phyloP scores from a whole-genome alignment of 2,888 invertebrate genomes.

The Melinaea menophilus region DNA sequence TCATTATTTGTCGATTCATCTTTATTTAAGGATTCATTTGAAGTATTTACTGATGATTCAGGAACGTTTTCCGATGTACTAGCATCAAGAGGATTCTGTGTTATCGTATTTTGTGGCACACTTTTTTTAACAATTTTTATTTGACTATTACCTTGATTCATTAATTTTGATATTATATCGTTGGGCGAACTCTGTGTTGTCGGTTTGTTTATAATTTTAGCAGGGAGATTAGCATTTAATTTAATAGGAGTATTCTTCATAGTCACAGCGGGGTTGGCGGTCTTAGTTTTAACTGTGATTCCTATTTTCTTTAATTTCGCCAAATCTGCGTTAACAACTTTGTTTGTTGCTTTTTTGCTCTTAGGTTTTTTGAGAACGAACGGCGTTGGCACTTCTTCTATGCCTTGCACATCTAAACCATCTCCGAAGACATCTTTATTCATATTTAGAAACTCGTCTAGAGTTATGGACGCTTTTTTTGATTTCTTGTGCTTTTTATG shows the following conservation, averaged over 20 bases:
- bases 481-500: slow-evolving; percentile 71
- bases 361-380: slow-evolving; percentile 60
- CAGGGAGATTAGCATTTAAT: slow-evolving; percentile 25
- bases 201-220: slow-evolving; percentile 20
- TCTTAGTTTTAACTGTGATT: slow-evolving; percentile 61
- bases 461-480: slow-evolving; percentile 66
- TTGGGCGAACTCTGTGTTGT: slow-evolving; percentile 39
- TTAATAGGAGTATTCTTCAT: slow-evolving; percentile 15
- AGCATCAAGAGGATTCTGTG: slow-evolving; percentile 22
- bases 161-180: slow-evolving; percentile 60
- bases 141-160: slow-evolving; percentile 64
- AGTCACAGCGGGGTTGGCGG: slow-evolving; percentile 24
- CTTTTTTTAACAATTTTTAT: slow-evolving; percentile 64
- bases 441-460: slow-evolving; percentile 72
- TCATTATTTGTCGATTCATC: background rate
- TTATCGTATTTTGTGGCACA: slow-evolving; percentile 29
- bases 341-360: slow-evolving; percentile 43
- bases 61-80: background rate
- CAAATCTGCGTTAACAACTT: slow-evolving; percentile 48
- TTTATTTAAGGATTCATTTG: background rate
- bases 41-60: background rate
- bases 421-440: slow-evolving; percentile 73
- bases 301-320: slow-evolving; percentile 66
- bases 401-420: slow-evolving; percentile 65
- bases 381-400: slow-evolving; percentile 69